Evolutionary conservation across 1,140 invertebrate genomes (phyloP), one percentile per base, ranked within the genome.

Genomic region (Sitodiplosis mosellana): DNA sequence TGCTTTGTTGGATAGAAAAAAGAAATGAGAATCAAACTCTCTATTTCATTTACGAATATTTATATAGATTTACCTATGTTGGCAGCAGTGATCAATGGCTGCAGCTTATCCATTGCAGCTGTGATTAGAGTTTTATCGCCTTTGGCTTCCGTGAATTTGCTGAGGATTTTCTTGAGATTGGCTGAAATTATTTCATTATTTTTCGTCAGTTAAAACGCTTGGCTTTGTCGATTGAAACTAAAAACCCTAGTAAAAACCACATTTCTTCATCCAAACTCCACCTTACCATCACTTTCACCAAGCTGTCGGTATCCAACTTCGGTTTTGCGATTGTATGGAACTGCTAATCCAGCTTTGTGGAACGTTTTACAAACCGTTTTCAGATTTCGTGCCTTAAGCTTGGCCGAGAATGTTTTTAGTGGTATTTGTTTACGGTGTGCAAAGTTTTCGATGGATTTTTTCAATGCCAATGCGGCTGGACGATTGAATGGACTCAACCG

Each of bases 301-400:
- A 91, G 67, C 46, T 75, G 71, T 50, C 88, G 72, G 54, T 91
- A 92, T 1, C 88, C 88, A 7, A 89, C 57, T 55, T 83, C 69
- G 2, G 80, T 78, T 61, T 83, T 82, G 51, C 79, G 80, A 56
- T 90, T 72, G 49, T 81, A 83, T 2, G 88, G 87, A 3, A 94
- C 89, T 34, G 92, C 83, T 59, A 96, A 80, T 2, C 91, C 91
- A 51, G 80, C 80, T 50, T 76, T 75, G 64, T 93, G 86, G 53
- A 94, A 87, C 21, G 80, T 82, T 61, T 76, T 81, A 21, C 81
- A 67, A 2, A 90, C 77, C n/a, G 78, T 73, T 50, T 75, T 75
- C 52, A 73, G 78, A 21, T 80, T 69, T 49, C 84, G 66, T 33
- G 64, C 58, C 14, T 43, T 43, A 4, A 43, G 17, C 14, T 19